phyloP scores from a whole-genome alignment of 2,888 invertebrate species.

The Idaea aversata region DNA sequence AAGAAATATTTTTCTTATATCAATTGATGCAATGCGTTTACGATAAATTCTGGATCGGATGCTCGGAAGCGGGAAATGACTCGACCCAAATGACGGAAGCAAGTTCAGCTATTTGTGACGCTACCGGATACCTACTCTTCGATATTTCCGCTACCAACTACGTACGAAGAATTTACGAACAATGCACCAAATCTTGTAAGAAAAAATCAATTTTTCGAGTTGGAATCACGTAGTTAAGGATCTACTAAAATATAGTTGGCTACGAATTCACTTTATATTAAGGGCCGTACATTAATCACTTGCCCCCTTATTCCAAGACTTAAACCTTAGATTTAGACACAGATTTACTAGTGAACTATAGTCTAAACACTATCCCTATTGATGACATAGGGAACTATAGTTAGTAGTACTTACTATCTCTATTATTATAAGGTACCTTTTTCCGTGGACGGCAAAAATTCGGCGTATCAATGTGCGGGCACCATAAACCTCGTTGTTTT shows the following conservation, averaged over 20 bases:
- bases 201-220: conserved; percentile 15
- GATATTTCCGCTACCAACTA: conserved; percentile 34
- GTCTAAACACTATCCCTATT: no score
- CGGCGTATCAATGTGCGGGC: no score
- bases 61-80: conserved; percentile 55
- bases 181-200: conserved; percentile 20
- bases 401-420: no score
- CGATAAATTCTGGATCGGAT: conserved; percentile 48
- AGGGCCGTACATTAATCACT: no score
- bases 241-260: no score
- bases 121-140: conserved; percentile 49
- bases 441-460: no score
- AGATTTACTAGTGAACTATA: no score
- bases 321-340: no score
- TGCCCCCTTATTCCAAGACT: no score
- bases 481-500: no score
- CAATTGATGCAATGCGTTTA: conserved; percentile 26
- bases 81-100: conserved; percentile 58
- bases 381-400: no score
- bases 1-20: conserved; percentile 4
- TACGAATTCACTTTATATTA: not conserved
- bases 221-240: conserved; percentile 4
- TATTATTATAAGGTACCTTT: no score
- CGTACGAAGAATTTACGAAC: conserved; percentile 26
- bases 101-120: conserved; percentile 54